phyloP scores from a whole-genome alignment of 1,140 invertebrate genomes.

The Heliothis virescens region DNA sequence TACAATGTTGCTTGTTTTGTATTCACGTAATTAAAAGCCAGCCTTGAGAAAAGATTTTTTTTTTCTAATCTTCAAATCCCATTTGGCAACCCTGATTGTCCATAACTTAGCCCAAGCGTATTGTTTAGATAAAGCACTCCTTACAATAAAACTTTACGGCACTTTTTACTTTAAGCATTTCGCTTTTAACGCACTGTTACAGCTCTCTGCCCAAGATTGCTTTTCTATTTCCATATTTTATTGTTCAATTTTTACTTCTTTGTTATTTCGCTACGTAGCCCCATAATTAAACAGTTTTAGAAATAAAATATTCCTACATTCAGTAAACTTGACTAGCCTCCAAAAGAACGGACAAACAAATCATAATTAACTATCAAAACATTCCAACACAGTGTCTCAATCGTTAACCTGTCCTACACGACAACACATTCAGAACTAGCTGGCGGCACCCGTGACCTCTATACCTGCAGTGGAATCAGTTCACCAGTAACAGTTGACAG shows the following conservation, averaged over 20 bases:
- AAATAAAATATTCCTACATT: no score
- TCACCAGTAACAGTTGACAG: background rate
- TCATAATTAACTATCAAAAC: no score
- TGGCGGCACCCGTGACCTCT: constrained; percentile 1
- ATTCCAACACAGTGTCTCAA: no score
- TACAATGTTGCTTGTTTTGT: no score
- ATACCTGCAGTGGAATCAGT: constrained; percentile 6
- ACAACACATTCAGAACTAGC: background rate
- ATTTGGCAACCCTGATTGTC: background rate
- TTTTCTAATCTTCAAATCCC: background rate
- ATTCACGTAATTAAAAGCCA: no score
- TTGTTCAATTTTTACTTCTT: background rate
- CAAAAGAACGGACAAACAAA: no score
- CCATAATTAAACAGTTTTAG: no score
- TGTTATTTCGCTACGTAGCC: no score
- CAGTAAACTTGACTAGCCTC: no score
- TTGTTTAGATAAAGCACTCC: constrained; percentile 31
- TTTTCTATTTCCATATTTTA: background rate
- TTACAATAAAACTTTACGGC: constrained; percentile 41
- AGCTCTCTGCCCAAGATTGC: background rate
- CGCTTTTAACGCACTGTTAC: background rate
- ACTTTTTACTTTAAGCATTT: constrained; percentile 36
- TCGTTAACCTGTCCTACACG: background rate
- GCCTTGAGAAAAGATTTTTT: no score
- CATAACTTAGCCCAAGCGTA: constrained; percentile 13